These are phyloP conservation scores for Cosmia pyralina DNA, from an alignment of 2,888 invertebrate species.

Conservation along the genomic window DNA sequence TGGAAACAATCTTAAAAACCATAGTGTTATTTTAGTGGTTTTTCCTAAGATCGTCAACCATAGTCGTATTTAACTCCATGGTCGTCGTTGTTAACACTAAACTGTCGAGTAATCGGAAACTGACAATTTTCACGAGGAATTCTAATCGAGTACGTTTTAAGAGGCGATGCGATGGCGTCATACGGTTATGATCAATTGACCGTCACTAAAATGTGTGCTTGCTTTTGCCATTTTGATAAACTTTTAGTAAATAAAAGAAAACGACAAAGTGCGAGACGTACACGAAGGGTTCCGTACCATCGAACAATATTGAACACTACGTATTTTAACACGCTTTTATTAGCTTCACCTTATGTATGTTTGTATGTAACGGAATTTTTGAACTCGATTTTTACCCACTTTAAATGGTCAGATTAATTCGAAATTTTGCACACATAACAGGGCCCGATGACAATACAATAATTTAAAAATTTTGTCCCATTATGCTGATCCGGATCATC, in stretches of 20 bases:
- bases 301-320: neutral
- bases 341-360: no score
- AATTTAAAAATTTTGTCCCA: no score
- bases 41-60: constrained; percentile 7
- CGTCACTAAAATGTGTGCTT: neutral
- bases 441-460: no score
- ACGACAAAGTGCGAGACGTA: no score
- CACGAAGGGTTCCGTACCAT: neutral
- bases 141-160: constrained; percentile 7
- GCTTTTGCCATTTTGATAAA: neutral
- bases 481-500: no score
- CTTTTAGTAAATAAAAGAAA: neutral
- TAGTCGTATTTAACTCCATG: constrained; percentile 11
- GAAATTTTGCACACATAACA: no score
- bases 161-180: neutral
- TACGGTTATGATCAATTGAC: neutral
- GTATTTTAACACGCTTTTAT: no score
- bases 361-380: no score
- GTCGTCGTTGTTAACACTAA: constrained; percentile 7
- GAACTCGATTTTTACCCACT: no score
- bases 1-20: neutral
- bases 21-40: neutral
- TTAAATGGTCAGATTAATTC: no score
- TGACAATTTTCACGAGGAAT: constrained; percentile 21
- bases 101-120: constrained; percentile 32